A percentile compares a stretch with the other conserved stretches of the same genome.
phyloP scores from a whole-genome alignment of 1,140 invertebrate species.

The Drosophila gunungcola region DNA sequence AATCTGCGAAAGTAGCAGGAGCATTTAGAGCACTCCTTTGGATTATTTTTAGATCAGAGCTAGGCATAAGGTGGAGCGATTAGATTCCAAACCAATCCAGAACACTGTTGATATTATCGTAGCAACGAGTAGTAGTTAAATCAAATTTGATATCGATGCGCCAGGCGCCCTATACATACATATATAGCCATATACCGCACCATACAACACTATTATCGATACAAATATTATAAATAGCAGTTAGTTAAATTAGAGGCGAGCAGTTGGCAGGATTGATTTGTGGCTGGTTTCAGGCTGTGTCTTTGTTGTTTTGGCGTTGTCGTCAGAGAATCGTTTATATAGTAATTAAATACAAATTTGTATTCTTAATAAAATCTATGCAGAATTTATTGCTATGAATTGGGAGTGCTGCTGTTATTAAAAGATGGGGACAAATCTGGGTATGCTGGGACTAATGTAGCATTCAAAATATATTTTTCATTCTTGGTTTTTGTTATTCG shows the following conservation, averaged over 20 bases:
- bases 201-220: constrained; percentile 40
- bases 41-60: constrained; percentile 42
- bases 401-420: background rate
- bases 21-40: constrained; percentile 48
- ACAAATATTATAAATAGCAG: constrained; percentile 52
- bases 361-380: constrained; percentile 59
- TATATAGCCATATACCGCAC: constrained; percentile 56
- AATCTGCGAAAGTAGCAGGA: constrained; percentile 77
- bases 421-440: background rate
- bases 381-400: constrained; percentile 52
- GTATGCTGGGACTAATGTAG: no score
- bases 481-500: no score
- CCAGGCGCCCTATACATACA: constrained; percentile 47
- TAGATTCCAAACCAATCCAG: constrained; percentile 18
- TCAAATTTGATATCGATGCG: constrained; percentile 54
- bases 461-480: no score
- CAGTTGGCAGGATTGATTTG: constrained; percentile 72
- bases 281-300: constrained; percentile 79
- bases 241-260: constrained; percentile 66
- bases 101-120: constrained; percentile 78
- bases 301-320: constrained; percentile 79
- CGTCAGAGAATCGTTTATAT: constrained; percentile 69
- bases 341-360: constrained; percentile 60
- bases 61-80: constrained; percentile 16
- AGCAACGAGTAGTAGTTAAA: constrained; percentile 58